A percentile compares a stretch with the other conserved stretches of the same genome.
Conservation (phyloP, 2,888 invertebrate genomes). For the Eubasilissa splendida region DNA sequence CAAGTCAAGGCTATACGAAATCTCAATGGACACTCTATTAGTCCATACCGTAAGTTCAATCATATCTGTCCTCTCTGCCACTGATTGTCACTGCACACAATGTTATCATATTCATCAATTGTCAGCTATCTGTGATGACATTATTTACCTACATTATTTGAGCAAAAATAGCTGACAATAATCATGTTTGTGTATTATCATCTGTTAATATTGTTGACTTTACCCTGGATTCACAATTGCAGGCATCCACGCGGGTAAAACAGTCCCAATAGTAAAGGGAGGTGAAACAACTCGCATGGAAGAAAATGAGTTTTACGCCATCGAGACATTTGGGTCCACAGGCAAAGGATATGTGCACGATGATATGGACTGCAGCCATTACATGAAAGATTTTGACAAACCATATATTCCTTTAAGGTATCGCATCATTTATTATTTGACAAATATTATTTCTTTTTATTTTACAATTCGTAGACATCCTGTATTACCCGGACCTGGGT, state of each 20-base stretch:
- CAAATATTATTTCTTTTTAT: no score
- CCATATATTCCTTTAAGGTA: constrained; percentile 92
- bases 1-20: constrained; percentile 98
- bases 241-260: constrained; percentile 97
- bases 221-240: constrained; percentile 45
- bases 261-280: constrained; percentile 99
- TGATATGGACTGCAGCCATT: constrained; percentile 99
- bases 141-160: no score
- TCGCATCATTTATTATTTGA: constrained; percentile 43
- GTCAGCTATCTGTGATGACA: no score
- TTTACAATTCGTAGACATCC: no score
- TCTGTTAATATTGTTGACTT: no score
- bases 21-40: constrained; percentile 99
- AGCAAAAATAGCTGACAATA: no score
- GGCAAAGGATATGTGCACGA: constrained; percentile 96
- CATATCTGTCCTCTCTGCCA: no score
- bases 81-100: no score
- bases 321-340: constrained; percentile 99
- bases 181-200: no score
- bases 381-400: constrained; percentile 99
- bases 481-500: no score
- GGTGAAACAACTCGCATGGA: constrained; percentile 99
- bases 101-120: no score
- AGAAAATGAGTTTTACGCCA: constrained; percentile 99
- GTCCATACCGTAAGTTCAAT: constrained; percentile 91